phyloP scores from a whole-genome alignment of 2,797 vertebrate genomes.

The Anguilla megastoma region DNA sequence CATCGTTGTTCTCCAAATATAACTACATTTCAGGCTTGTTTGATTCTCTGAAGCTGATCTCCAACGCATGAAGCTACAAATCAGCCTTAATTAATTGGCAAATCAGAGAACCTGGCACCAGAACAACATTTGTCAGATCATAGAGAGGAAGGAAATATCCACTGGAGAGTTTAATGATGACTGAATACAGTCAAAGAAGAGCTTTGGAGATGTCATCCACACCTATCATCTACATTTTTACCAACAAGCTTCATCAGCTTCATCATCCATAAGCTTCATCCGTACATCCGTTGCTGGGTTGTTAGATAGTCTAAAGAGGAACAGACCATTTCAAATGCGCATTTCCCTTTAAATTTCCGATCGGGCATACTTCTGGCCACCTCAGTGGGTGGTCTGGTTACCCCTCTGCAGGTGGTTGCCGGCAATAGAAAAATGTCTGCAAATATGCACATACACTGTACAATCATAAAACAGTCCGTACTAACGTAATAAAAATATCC shows the following conservation, averaged over 20 bases:
- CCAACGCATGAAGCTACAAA: not conserved
- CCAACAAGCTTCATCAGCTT: not conserved
- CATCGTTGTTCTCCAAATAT: constrained; percentile 5
- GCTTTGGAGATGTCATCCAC: not conserved
- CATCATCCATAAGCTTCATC: too few species aligned
- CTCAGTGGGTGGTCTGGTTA: too few species aligned
- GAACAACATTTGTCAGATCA: not conserved
- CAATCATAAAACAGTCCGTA: too few species aligned
- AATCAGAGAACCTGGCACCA: not conserved
- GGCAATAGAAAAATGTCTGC: too few species aligned
- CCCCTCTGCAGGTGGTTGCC: too few species aligned
- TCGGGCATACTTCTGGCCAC: too few species aligned
- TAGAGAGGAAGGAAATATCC: not conserved
- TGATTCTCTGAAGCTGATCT: not conserved
- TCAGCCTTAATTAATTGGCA: not conserved
- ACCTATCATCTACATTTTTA: not conserved
- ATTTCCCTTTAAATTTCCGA: too few species aligned
- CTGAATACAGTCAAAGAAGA: not conserved
- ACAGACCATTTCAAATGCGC: too few species aligned
- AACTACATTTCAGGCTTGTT: not conserved
- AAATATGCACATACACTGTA: too few species aligned
- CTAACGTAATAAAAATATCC: too few species aligned
- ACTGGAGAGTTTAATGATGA: not conserved
- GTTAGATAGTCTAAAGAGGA: too few species aligned
- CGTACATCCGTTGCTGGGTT: too few species aligned